Base-by-base conservation (phyloP, 2,888 invertebrate genomes). In the Drosophila robusta region DNA sequence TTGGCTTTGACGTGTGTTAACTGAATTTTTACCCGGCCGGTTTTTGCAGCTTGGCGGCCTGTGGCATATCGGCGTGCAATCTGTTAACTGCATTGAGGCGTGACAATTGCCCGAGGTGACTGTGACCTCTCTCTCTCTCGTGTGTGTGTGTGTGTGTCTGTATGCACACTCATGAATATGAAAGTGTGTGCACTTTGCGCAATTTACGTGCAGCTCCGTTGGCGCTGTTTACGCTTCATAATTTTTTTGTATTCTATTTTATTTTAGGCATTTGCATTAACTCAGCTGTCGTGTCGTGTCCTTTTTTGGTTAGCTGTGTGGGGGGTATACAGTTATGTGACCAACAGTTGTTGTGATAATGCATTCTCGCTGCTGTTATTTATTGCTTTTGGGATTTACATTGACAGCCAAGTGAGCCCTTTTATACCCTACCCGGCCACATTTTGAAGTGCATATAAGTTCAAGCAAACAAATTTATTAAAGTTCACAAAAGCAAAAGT, bases 51-150 rank as follows among this genome's bases (percentile, higher is more conserved):
- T 52, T 44, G 56, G 54, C 46, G 46, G 58, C 67, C 52, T 64
- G 42, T 61, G 45, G 50, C 57, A 75, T 82, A 80, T 75, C 73
- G 71, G 78, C 68, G 75, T 74, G 78, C 83, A 85, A 83, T 85
- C 84, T 84, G 71, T 68, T 54, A 49, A 16, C 70, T 75, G 80
- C 76, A 80, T 86, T 83, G 60, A 74, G 66, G 70, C 86, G 70
- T 83, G 74, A 72, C 75, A 67, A 52, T 38, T 44, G 51, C 36
- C 56, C 29, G 46, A 49, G 18, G 52, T 45, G 47, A 41, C 42
- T 24, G 7, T 16, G 14, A n/a, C 26, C 39, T 49, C 49, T 44
- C 36, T 47, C 32, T 42, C 16, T 9, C 22, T 47, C n/a, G 32
- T 34, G 47, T 39, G 26, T n/a, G 41, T 38, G 4, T 16, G 22